A percentile compares a stretch with the other conserved stretches of the same genome.
Conservation (phyloP, 2,888 invertebrate genomes). For the Trisateles emortualis region DNA sequence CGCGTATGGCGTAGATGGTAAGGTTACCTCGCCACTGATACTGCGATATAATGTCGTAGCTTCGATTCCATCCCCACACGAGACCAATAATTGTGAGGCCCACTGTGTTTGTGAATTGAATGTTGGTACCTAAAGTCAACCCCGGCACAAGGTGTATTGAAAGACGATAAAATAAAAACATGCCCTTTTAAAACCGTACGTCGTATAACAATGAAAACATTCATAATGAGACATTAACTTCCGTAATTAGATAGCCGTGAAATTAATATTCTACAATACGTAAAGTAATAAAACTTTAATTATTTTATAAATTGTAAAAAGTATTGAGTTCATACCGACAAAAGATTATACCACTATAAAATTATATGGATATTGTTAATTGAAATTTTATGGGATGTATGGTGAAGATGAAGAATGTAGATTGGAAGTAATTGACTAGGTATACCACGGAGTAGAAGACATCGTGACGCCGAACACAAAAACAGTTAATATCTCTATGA, state of each 20-base stretch:
- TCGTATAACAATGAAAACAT: slow-evolving; percentile 53
- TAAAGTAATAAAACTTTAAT: slow-evolving; percentile 55
- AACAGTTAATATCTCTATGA: slow-evolving; percentile 3
- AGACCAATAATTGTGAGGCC: too few species aligned
- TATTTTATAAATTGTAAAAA: slow-evolving; percentile 45
- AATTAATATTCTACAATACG: slow-evolving; percentile 65
- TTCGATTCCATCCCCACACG: too few species aligned
- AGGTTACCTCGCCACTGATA: too few species aligned
- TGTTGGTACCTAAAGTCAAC: too few species aligned
- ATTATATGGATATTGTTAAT: slow-evolving; percentile 50
- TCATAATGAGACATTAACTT: slow-evolving; percentile 64
- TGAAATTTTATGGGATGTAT: slow-evolving; percentile 47
- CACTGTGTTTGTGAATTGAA: too few species aligned
- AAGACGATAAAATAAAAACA: neutral
- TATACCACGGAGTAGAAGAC: slow-evolving; percentile 9
- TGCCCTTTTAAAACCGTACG: slow-evolving; percentile 2
- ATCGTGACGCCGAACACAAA: slow-evolving; percentile 12
- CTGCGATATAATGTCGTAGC: too few species aligned
- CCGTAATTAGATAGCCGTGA: slow-evolving; percentile 71
- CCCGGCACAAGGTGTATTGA: too few species aligned
- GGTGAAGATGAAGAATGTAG: slow-evolving; percentile 41
- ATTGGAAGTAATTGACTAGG: slow-evolving; percentile 20
- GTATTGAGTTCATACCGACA: slow-evolving; percentile 33
- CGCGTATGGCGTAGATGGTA: too few species aligned
- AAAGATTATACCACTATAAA: slow-evolving; percentile 25